Conservation (phyloP, 2,113 vertebrate species). For the Psammodynastes pulverulentus region DNA sequence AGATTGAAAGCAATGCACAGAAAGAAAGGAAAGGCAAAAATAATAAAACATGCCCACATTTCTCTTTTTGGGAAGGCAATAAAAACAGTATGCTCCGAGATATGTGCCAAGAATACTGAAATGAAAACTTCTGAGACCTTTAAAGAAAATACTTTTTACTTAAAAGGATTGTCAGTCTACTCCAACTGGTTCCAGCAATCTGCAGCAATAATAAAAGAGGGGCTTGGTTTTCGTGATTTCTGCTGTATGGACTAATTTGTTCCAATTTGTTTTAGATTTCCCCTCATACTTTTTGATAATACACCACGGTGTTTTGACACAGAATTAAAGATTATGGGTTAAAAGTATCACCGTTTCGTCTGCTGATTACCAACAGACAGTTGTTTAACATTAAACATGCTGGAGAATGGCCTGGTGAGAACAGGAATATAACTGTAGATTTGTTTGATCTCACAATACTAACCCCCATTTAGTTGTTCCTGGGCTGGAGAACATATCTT, state of each 20-base stretch:
- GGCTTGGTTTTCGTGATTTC: constrained; percentile 35
- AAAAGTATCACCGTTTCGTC: background rate
- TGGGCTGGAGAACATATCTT: background rate
- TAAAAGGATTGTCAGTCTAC: constrained; percentile 23
- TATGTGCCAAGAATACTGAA: constrained; percentile 44
- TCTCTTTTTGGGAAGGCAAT: constrained; percentile 23
- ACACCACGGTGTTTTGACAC: background rate
- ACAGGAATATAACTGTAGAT: background rate
- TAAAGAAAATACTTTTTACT: constrained; percentile 37
- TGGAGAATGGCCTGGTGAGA: background rate
- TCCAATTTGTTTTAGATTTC: background rate
- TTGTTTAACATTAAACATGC: background rate
- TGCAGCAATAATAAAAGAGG: constrained; percentile 16
- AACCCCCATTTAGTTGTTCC: background rate
- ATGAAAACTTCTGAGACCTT: constrained; percentile 22
- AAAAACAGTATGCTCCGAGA: constrained; percentile 22
- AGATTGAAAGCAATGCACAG: constrained; percentile 12
- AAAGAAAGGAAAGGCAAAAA: background rate
- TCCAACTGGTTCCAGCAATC: constrained; percentile 23
- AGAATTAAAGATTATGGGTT: too few species aligned
- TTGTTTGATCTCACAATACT: background rate
- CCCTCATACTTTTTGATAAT: background rate
- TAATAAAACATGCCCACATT: background rate
- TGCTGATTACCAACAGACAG: background rate
- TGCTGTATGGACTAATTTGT: background rate